Evolutionary conservation across 2,113 vertebrate genomes (phyloP).

Genomic region (Thryonomys swinderianus): DNA sequence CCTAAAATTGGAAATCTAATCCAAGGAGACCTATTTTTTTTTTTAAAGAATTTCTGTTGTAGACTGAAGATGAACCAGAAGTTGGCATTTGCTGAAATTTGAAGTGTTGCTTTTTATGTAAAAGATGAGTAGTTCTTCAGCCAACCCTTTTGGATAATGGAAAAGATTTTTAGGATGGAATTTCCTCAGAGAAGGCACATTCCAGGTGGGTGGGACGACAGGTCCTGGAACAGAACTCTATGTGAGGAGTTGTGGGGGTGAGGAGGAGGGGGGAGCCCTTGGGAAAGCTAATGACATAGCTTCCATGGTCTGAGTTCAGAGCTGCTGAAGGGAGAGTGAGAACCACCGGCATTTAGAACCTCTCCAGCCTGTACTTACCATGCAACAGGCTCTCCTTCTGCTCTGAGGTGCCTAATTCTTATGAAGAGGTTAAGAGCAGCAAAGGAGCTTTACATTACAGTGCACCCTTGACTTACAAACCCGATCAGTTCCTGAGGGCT

Average conservation of each 20-base stretch:
- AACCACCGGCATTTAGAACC: no score
- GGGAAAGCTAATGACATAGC: no score
- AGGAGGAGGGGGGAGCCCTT: background rate
- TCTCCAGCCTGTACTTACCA: background rate
- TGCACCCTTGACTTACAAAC: no score
- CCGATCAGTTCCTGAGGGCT: no score
- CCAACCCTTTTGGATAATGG: background rate
- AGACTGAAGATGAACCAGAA: no score
- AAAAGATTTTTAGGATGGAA: background rate
- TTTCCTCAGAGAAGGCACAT: background rate
- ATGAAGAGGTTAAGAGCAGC: background rate
- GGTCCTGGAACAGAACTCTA: no score
- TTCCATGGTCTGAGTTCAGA: background rate
- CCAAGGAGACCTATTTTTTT: background rate
- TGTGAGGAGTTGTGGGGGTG: no score
- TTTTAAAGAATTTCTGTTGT: background rate
- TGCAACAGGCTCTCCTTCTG: background rate
- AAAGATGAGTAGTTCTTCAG: background rate
- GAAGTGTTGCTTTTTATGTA: background rate
- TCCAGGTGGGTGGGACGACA: background rate
- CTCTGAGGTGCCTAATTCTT: background rate
- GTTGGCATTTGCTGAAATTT: background rate
- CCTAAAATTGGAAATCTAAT: background rate
- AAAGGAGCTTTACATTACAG: background rate
- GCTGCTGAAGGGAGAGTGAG: background rate